Evolutionary conservation across 2,888 invertebrate genomes (phyloP), one percentile per base, ranked within the genome.

Genomic region (Bhutanitis thaidina): DNA sequence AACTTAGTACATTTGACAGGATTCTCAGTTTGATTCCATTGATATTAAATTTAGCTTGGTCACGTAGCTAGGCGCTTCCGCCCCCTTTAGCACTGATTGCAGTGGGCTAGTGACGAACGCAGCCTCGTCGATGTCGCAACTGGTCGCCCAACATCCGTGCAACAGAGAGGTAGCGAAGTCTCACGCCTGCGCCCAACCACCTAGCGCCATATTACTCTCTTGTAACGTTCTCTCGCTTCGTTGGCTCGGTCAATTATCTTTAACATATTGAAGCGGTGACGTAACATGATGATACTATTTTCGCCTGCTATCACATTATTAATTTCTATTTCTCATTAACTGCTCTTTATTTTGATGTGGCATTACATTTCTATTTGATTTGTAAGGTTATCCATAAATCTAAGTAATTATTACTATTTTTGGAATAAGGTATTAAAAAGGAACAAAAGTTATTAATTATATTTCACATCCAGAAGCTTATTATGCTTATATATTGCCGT

Each of bases 181-280:
- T 61, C 67, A 75, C 81, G 85, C 82, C 72, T 84, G 85, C 85
- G 85, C 81, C 52, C 52, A 57, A 40, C 67, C 56, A 55, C 57
- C 69, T 64, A 32, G 53, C 71, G 71, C 74, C 76, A 77, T 79
- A 71, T 77, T 77, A 77, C 77, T 72, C 71, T 67, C 75, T 70
- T 75, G 74, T 79, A 79, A 50, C 38, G 43, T 20, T 75, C 73
- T 71, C 69, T 71, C 69, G 71, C 73, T 77, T 79, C 77, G 80
- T 79, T 81, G 77, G 74, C 75, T 76, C 71, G 69, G 67, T 77
- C 80, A 83, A 82, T 85, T 84, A 82, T 79, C 72, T 73, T 69
- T 61, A 65, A 65, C 70, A 65, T 74, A 77, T 75, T 74, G 71
- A 69, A 71, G 55, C 52, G 54, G 61, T 62, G 66, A 62, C 58